Percentiles rank a stretch among this genome's conserved stretches.
These are phyloP conservation scores for Aporophyla lueneburgensis DNA, from an alignment of 2,888 invertebrate genomes.

Conservation along the genomic window DNA sequence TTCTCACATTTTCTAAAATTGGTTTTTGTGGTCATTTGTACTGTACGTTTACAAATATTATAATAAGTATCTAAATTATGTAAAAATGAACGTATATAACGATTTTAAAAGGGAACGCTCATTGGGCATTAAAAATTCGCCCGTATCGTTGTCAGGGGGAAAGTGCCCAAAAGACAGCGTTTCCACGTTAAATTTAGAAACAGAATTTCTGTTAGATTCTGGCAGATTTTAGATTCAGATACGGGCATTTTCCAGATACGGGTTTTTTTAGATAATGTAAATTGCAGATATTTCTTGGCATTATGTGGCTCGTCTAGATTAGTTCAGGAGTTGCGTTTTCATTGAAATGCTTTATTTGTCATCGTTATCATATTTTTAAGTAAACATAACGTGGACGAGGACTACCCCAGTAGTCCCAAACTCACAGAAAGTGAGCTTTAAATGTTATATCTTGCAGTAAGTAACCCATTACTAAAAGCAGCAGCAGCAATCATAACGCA, in stretches of 20 bases:
- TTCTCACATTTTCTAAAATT: constrained; percentile 1
- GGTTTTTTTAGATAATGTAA: background rate
- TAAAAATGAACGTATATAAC: too few species aligned
- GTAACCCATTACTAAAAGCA: background rate
- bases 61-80: too few species aligned
- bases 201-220: too few species aligned
- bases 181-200: background rate
- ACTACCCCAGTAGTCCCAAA: too few species aligned
- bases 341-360: background rate
- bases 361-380: background rate
- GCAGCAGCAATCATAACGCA: too few species aligned
- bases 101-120: background rate
- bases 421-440: too few species aligned
- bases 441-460: too few species aligned
- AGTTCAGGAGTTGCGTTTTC: background rate
- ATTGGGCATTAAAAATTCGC: background rate
- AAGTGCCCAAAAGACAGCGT: background rate
- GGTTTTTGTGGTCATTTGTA: too few species aligned
- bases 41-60: too few species aligned
- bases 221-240: too few species aligned
- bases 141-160: background rate
- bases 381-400: background rate
- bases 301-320: background rate
- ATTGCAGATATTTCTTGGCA: background rate
- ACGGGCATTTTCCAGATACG: too few species aligned